phyloP scores from a whole-genome alignment of 2,888 invertebrate species.

The Gisinianus flammeolus region DNA sequence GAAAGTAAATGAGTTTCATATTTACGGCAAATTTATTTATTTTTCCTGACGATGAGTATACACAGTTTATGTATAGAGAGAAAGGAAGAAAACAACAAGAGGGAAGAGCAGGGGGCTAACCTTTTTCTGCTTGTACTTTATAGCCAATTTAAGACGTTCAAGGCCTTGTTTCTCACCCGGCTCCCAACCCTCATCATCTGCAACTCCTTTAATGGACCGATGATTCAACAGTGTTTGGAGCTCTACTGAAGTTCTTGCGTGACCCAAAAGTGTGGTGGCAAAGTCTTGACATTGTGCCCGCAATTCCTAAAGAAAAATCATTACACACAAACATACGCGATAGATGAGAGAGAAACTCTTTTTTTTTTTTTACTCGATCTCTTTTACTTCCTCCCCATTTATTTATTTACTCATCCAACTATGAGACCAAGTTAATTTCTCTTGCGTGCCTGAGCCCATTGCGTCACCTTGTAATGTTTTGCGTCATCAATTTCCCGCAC shows the following conservation, averaged over 20 bases:
- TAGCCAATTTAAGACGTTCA: conserved; percentile 92
- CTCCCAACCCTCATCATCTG: conserved; percentile 69
- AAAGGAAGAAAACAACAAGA: too few species aligned
- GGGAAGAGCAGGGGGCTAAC: too few species aligned
- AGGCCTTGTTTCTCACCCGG: conserved; percentile 82
- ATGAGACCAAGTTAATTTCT: neutral
- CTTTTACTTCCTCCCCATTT: neutral
- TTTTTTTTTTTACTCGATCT: neutral
- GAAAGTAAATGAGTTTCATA: too few species aligned
- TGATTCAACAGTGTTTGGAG: conserved; percentile 94
- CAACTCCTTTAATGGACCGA: conserved; percentile 71
- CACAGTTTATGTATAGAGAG: too few species aligned
- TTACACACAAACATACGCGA: neutral
- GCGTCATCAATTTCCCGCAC: too few species aligned
- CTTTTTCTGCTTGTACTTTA: conserved; percentile 96
- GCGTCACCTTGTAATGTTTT: neutral
- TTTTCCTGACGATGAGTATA: too few species aligned
- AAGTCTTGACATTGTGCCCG: conserved; percentile 94
- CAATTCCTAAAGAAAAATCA: conserved; percentile 71
- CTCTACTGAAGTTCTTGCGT: conserved; percentile 90
- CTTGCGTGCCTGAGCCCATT: neutral
- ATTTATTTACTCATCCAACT: neutral
- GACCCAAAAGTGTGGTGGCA: conserved; percentile 86
- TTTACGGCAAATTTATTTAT: too few species aligned
- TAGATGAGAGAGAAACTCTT: neutral